A percentile compares a stretch with the other conserved stretches of the same genome.
phyloP scores from a whole-genome alignment of 2,888 invertebrate species.

The Nomada fabriciana region DNA sequence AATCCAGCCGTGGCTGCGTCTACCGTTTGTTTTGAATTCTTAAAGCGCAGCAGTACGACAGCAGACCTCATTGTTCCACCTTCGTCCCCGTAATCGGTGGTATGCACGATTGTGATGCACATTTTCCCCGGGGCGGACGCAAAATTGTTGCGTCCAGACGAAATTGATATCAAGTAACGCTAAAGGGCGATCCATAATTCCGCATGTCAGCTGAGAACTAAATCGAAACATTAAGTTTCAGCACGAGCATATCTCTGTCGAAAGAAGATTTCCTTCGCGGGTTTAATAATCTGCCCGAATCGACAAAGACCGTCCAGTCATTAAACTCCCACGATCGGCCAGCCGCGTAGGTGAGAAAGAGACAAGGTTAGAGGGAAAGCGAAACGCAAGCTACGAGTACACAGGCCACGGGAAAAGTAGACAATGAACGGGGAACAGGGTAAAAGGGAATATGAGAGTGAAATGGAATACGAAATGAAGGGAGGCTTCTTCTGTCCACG shows the following conservation, averaged over 20 bases:
- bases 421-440: constrained; percentile 79
- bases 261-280: too few relatives aligned
- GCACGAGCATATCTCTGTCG: too few relatives aligned
- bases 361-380: constrained; percentile 22
- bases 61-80: constrained; percentile 43
- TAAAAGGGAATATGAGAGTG: constrained; percentile 81
- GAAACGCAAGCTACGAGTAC: constrained; percentile 16
- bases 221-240: too few relatives aligned
- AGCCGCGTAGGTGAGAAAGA: constrained; percentile 20
- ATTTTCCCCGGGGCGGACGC: neutral
- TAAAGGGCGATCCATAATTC: neutral
- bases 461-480: constrained; percentile 83
- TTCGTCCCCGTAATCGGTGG: constrained; percentile 27
- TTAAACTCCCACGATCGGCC: constrained; percentile 36
- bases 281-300: too few relatives aligned
- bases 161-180: constrained; percentile 31
- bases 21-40: constrained; percentile 65
- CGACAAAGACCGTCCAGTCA: neutral
- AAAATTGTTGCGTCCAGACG: neutral
- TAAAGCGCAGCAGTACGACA: constrained; percentile 46
- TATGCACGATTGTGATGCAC: neutral
- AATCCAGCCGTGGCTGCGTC: constrained; percentile 55
- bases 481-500: constrained; percentile 73
- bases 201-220: too few relatives aligned
- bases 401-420: constrained; percentile 75